Conservation (phyloP, 2,797 vertebrate genomes). For the Tenualosa ilisha region DNA sequence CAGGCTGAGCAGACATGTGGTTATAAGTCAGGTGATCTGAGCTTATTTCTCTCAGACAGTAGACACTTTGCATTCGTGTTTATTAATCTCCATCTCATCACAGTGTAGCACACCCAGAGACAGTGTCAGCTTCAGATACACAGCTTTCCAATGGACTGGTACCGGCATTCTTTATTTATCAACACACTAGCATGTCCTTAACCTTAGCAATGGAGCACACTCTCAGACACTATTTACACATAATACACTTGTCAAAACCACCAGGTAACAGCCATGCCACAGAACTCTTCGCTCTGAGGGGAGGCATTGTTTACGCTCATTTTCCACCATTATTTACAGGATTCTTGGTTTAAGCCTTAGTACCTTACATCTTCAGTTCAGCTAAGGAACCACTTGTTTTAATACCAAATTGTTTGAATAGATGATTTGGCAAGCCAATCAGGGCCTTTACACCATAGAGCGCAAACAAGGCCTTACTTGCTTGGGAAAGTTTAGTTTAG, state of each 20-base stretch:
- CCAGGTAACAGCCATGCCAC: not conserved
- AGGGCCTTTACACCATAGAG: conserved; percentile 44
- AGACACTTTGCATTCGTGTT: not conserved
- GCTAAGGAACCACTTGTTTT: not conserved
- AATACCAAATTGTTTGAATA: conserved; percentile 1
- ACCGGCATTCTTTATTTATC: conserved; percentile 43
- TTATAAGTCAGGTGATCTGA: not conserved
- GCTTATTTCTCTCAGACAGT: not conserved
- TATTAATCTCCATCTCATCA: conserved; percentile 40
- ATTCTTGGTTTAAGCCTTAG: conserved; percentile 42
- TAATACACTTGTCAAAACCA: conserved; percentile 40
- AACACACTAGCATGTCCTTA: conserved; percentile 32
- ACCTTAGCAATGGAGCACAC: conserved; percentile 43
- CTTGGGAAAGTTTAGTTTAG: conserved; percentile 31
- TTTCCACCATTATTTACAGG: conserved; percentile 43
- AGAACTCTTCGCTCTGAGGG: conserved; percentile 25
- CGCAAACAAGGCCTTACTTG: conserved; percentile 68
- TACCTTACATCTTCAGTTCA: conserved; percentile 36
- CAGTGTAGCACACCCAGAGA: conserved; percentile 47
- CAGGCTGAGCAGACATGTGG: not conserved
- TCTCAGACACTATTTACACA: conserved; percentile 48
- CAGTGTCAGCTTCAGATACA: conserved; percentile 31
- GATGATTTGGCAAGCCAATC: conserved; percentile 58
- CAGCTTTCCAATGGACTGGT: not conserved
- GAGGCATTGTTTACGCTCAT: conserved; percentile 66